Conservation (phyloP, 92 coral and sea anemone genomes). For the Metridium senile region DNA sequence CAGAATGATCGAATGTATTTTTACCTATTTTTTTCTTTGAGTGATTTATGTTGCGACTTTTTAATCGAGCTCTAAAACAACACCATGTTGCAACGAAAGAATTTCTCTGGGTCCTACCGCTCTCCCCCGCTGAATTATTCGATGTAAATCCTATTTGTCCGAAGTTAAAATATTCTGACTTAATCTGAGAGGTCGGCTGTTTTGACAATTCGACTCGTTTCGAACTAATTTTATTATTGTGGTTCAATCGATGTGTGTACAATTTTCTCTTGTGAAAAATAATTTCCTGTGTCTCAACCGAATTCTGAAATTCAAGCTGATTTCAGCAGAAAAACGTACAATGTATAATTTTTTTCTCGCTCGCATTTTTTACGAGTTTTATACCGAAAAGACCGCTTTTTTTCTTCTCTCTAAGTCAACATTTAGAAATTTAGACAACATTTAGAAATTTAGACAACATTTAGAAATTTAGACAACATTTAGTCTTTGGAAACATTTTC, state of each 20-base stretch:
- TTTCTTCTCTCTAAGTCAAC: no score
- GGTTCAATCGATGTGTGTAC: constrained; percentile 1
- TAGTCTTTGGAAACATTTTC: neutral
- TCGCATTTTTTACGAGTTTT: neutral
- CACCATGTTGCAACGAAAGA: neutral
- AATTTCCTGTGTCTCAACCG: neutral
- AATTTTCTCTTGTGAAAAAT: neutral
- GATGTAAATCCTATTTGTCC: neutral
- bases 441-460: no score
- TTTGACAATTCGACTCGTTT: neutral
- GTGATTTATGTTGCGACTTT: neutral
- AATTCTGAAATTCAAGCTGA: constrained; percentile 4
- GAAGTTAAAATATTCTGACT: constrained; percentile 14
- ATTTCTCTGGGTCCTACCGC: neutral
- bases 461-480: no score
- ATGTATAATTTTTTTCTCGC: neutral
- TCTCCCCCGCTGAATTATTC: constrained; percentile 10
- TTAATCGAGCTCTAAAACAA: neutral
- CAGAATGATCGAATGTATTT: neutral
- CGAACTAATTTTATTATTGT: neutral
- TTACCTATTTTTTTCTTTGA: neutral
- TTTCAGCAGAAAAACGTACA: constrained; percentile 17
- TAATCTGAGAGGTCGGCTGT: constrained; percentile 7
- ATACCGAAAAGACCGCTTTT: neutral
- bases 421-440: no score